Percentiles rank a stretch among this genome's conserved stretches.
phyloP scores from a whole-genome alignment of 2,797 vertebrate species.

The Phaenicophaeus curvirostris region DNA sequence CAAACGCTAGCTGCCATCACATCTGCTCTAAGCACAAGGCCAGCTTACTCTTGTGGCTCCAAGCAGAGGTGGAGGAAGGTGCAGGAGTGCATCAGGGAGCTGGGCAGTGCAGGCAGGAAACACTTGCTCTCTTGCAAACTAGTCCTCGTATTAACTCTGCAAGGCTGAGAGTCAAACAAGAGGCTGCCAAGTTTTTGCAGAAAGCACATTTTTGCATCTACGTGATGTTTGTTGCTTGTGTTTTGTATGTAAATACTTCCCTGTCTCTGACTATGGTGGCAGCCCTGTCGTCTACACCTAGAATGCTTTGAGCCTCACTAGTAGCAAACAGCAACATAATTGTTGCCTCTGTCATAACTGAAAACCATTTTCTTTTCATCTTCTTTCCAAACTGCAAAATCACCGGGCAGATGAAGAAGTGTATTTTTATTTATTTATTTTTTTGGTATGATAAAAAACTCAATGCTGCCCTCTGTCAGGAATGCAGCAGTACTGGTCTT shows the following conservation, averaged over 20 bases:
- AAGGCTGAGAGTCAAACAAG: neutral
- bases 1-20: neutral
- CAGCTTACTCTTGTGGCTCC: neutral
- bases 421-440: neutral
- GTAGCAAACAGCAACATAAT: neutral
- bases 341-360: neutral
- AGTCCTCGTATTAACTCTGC: no score
- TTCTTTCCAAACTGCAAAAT: neutral
- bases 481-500: slow-evolving; percentile 10
- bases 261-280: neutral
- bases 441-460: neutral
- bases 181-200: neutral
- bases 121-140: neutral
- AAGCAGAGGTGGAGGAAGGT: neutral
- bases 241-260: slow-evolving; percentile 33
- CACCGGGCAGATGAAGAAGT: neutral
- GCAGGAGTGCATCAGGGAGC: rapidly evolving
- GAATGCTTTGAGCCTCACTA: neutral
- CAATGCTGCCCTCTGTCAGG: slow-evolving; percentile 79
- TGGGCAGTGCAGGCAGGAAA: neutral
- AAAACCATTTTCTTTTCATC: slow-evolving; percentile 18
- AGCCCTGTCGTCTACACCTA: neutral
- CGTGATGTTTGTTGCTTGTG: neutral
- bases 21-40: neutral
- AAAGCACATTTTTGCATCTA: slow-evolving; percentile 7